A percentile compares a stretch with the other conserved stretches of the same genome.
Conservation (phyloP, 2,888 invertebrate genomes). For the Hyles lineata region DNA sequence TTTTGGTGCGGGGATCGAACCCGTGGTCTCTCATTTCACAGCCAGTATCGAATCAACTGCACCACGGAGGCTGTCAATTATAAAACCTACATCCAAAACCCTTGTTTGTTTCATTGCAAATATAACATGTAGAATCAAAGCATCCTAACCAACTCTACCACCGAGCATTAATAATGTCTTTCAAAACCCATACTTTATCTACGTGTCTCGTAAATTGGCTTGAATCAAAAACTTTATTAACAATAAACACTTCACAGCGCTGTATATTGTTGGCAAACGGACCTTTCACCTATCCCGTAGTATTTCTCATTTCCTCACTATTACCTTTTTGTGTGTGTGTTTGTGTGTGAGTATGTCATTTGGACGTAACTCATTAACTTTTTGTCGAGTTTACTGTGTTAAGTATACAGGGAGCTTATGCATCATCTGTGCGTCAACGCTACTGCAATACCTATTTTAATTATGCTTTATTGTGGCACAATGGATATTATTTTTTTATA, state of each 20-base stretch:
- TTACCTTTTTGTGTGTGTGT: constrained; percentile 39
- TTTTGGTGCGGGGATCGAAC: too few species aligned
- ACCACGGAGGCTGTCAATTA: too few species aligned
- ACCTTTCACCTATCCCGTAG: constrained; percentile 46
- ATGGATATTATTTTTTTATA: background rate
- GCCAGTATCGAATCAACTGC: too few species aligned
- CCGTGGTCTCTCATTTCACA: too few species aligned
- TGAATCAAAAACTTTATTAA: constrained; percentile 41
- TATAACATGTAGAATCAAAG: background rate
- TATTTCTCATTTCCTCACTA: constrained; percentile 44
- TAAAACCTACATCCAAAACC: background rate
- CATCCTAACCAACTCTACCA: background rate
- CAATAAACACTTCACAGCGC: constrained; percentile 43
- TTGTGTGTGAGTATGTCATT: constrained; percentile 32
- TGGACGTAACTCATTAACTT: constrained; percentile 45
- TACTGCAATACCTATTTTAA: constrained; percentile 15
- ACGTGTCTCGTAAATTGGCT: constrained; percentile 37
- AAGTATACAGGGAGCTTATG: background rate
- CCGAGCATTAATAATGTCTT: background rate
- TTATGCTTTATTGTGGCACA: background rate
- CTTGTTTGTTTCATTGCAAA: background rate
- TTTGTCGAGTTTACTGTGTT: constrained; percentile 39
- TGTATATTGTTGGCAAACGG: constrained; percentile 42
- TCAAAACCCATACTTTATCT: constrained; percentile 6
- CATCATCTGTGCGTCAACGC: background rate